Evolutionary conservation across 2,113 vertebrate genomes (phyloP).

Genomic region (Embiotoca jacksoni): DNA sequence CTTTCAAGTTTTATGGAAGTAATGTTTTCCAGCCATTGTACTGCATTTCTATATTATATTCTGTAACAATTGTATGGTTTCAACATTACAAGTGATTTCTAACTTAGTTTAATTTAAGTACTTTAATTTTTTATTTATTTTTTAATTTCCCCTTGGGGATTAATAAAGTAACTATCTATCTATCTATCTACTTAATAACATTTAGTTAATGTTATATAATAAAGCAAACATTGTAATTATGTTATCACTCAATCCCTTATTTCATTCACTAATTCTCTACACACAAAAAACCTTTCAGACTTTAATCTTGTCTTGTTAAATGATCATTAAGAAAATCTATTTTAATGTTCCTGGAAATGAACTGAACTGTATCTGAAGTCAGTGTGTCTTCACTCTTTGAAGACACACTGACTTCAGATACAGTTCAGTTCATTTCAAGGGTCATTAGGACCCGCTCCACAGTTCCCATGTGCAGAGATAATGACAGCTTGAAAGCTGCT

Average conservation of each 20-base stretch:
- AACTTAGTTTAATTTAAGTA: not conserved
- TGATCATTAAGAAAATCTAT: too few species aligned
- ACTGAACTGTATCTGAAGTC: slow-evolving; percentile 18
- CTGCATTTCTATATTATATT: not conserved
- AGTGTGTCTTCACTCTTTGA: not conserved
- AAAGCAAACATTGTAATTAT: too few species aligned
- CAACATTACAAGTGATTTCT: not conserved
- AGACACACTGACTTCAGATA: too few species aligned
- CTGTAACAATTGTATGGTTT: not conserved
- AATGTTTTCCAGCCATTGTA: not conserved
- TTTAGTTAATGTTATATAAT: too few species aligned
- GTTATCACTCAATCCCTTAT: not conserved
- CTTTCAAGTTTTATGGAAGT: not conserved
- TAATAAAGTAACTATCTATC: too few species aligned
- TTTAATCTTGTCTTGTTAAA: not conserved
- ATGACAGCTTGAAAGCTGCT: slow-evolving; percentile 52
- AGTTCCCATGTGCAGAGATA: slow-evolving; percentile 40
- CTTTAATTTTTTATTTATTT: too few species aligned
- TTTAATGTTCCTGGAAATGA: slow-evolving; percentile 3
- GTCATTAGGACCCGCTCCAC: slow-evolving; percentile 12
- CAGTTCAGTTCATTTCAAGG: not conserved
- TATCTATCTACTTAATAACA: too few species aligned
- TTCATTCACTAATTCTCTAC: not conserved
- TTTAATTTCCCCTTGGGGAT: too few species aligned
- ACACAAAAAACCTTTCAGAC: not conserved